Evolutionary conservation across 2,888 invertebrate genomes (phyloP), one percentile per base, ranked within the genome.

Genomic region (Metallyticus violacea): DNA sequence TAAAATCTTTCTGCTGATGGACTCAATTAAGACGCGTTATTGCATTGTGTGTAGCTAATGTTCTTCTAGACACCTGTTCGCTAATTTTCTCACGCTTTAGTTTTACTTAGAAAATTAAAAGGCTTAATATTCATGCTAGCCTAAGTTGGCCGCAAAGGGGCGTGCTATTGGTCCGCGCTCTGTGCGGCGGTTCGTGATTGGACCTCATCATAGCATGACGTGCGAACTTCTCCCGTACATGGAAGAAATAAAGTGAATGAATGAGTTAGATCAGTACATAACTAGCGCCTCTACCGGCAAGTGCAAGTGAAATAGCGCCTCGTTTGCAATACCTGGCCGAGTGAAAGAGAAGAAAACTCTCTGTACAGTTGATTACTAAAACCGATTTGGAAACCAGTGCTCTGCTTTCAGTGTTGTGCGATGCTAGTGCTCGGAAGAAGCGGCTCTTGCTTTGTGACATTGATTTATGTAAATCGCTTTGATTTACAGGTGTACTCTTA

Each of bases 261-360:
- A 77, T 83, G 28, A 77, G 77, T 25, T 76, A 29, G 85, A 76
- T 77, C 85, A 85, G 85, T 85, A 76, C 76, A 76, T 27, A 29
- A 29, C 29, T 77, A 85, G 85, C 85, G 85, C 85, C 85, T 85
- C 85, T 85, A 29, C 80, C 81, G 85, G 85, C 76, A 62, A 80
- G 85, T 85, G 85, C 62, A 76, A 85, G 78, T 29, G 26, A 83
- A 83, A 77, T 77, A 83, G 77, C 77, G 83, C 62, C 81, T 79
- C 62, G 62, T 81, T 62, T 62, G n/a, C 40, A 62, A 62, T 62
- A 62, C 40, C 40, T 62, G 15, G 22, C 40, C 40, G 40, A 62
- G 40, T 62, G 40, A 62, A 62, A 62, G 40, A 62, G 40, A 62
- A 62, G 40, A 62, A 62, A 62, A 62, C 40, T 62, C 40, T 62